Evolutionary conservation across 2,113 vertebrate species (phyloP).

Genomic region (Antechinus stuartii): DNA sequence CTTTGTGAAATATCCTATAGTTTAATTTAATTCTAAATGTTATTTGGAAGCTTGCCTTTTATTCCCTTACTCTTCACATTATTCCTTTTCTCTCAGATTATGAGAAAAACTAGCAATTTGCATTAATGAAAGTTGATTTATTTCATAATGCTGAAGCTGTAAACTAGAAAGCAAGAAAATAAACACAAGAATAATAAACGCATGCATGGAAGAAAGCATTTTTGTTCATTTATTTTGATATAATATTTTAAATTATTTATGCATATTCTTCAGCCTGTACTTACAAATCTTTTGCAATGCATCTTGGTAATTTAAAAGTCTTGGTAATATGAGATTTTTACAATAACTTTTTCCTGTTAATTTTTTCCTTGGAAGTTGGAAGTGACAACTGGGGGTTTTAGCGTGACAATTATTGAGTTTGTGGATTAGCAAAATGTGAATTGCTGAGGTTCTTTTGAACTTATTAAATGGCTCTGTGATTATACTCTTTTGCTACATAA

Average conservation of each 20-base stretch:
- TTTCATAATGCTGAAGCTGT: not conserved
- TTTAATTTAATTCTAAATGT: not conserved
- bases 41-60: not conserved
- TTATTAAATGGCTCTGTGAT: conserved; percentile 2
- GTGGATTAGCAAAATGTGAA: conserved; percentile 30
- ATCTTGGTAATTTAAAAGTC: not conserved
- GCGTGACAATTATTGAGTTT: not conserved
- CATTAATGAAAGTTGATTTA: not conserved
- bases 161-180: not conserved
- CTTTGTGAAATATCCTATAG: not conserved
- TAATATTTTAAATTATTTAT: not conserved
- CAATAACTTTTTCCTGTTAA: not conserved
- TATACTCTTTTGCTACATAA: conserved; percentile 12
- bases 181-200: not conserved
- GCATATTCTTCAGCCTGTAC: not conserved
- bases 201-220: not conserved
- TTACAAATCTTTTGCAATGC: not conserved
- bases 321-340: not conserved
- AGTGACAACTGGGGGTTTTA: not conserved
- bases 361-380: conserved; percentile 17
- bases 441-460: not conserved
- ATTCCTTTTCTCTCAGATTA: not conserved
- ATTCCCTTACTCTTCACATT: not conserved
- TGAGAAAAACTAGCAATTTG: not conserved
- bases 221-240: not conserved